A percentile compares a stretch with the other conserved stretches of the same genome.
These are phyloP conservation scores for Pionites leucogaster DNA, from an alignment of 2,113 vertebrate species.

Conservation along the genomic window DNA sequence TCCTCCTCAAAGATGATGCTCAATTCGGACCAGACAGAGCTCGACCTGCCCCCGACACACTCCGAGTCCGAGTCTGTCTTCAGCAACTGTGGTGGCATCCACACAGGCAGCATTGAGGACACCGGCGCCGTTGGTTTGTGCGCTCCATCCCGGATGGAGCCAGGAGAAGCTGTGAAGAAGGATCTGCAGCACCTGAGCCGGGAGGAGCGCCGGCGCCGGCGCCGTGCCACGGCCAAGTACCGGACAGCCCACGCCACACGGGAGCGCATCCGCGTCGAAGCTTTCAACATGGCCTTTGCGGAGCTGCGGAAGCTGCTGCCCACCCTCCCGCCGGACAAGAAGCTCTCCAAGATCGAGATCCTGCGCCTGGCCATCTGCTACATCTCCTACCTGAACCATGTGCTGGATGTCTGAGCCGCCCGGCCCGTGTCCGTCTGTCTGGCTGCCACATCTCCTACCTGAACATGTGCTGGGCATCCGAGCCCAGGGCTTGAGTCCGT, in stretches of 20 bases:
- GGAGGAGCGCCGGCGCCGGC: conserved; percentile 72
- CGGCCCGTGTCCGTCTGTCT: accelerated
- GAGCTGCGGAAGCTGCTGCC: conserved; percentile 80
- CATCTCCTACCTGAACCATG: conserved; percentile 82
- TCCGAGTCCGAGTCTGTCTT: conserved; percentile 72
- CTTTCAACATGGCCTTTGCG: conserved; percentile 81
- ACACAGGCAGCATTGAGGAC: not conserved
- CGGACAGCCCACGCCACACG: conserved; percentile 81
- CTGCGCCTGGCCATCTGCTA: conserved; percentile 81
- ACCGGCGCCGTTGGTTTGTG: not conserved
- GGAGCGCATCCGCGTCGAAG: conserved; percentile 80
- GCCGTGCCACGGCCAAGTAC: conserved; percentile 79
- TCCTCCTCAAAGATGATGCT: conserved; percentile 69
- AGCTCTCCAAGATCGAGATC: conserved; percentile 83
- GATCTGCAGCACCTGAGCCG: conserved; percentile 77
- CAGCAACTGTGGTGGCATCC: conserved; percentile 60
- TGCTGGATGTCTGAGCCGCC: conserved; percentile 69
- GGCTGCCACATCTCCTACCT: not conserved
- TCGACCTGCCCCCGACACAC: conserved; percentile 66
- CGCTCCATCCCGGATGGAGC: conserved; percentile 54
- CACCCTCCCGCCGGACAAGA: conserved; percentile 80
- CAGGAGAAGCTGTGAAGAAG: conserved; percentile 58
- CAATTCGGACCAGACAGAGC: conserved; percentile 74
- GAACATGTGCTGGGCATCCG: conserved; percentile 56
- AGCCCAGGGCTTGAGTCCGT: not conserved